phyloP scores from a whole-genome alignment of 2,113 vertebrate genomes.

The Eurystomus gularis region DNA sequence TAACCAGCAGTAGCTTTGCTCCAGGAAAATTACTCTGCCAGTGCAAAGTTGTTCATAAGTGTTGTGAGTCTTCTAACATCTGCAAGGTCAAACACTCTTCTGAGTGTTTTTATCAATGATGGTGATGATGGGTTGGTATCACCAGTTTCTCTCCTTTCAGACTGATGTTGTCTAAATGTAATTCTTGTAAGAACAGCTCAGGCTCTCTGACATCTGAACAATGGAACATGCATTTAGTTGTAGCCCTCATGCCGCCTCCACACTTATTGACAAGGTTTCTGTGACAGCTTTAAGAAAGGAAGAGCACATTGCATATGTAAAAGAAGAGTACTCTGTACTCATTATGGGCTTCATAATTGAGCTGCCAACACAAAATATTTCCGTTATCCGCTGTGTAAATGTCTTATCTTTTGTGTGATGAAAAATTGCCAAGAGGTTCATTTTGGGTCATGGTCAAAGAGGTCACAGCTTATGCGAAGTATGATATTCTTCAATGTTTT shows the following conservation, averaged over 20 bases:
- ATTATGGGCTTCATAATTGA: slow-evolving; percentile 27
- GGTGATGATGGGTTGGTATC: not conserved
- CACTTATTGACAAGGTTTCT: not conserved
- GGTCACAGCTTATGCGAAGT: not conserved
- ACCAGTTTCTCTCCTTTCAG: not conserved
- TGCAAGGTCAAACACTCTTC: slow-evolving; percentile 26
- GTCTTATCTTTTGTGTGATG: not conserved
- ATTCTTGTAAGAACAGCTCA: slow-evolving; percentile 20
- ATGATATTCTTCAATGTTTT: not conserved
- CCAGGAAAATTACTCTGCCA: not conserved
- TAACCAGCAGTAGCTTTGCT: not conserved
- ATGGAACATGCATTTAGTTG: slow-evolving; percentile 55
- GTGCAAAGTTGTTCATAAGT: not conserved
- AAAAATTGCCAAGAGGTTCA: not conserved
- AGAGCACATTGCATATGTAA: slow-evolving; percentile 52
- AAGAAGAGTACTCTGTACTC: slow-evolving; percentile 31
- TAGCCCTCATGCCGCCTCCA: slow-evolving; percentile 41
- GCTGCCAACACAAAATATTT: slow-evolving; percentile 39
- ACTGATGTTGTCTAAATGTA: slow-evolving; percentile 1
- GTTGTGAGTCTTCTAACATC: not conserved
- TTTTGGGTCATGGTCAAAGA: not conserved
- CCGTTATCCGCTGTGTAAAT: not conserved
- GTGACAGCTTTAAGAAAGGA: slow-evolving; percentile 61
- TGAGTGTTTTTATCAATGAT: not conserved
- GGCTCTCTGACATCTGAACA: slow-evolving; percentile 60